Base-by-base conservation (phyloP, 2,797 vertebrate genomes). In the Orestias chungarensis region DNA sequence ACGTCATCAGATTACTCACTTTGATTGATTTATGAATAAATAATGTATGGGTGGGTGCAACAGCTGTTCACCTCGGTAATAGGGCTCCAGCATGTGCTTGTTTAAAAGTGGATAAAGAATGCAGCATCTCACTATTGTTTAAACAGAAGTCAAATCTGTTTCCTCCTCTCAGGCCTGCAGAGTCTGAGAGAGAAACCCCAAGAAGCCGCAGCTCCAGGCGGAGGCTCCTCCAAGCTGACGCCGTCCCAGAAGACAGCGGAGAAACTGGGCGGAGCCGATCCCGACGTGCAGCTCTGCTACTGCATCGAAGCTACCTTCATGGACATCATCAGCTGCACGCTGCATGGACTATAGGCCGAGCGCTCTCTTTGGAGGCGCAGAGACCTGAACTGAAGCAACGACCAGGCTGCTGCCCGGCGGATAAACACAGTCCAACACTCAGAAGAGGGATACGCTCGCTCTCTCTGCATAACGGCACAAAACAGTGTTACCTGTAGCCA, bases 261-360 rank as follows among this genome's bases (percentile, higher is more conserved):
- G 71, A 95, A 96, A 15, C 44, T 92, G 29, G 90, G 91, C 0
- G 96, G 95, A 75, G 78, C 92, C 49, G 98, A 99, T 89, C 96
- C 97, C 1, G 97, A 99, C 3, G 97, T 99, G 54, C 96, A 95
- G 88, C 93, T 99, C 15, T 99, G 97, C 85, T 97, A 98, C 78
- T 96, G 96, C 71, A 93, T 99, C 35, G 98, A 99, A 86, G 96
- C 93, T 77, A 98, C 97, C 33, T 96, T 99, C 89, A 95, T 98
- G 88, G 96, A 99, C 80, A 98, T 99, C 40, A 97, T 99, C 81
- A 95, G 95, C 91, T 96, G 96, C 90, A 97, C 95, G 9, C 95
- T 97, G 62, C 95, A 95, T n/a, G 95, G 95, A 74, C 87, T 97
- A 79, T 99, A 95, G 80, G 92, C 84, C 64, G 81, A 18, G 17